Evolutionary conservation across 2,797 vertebrate species (phyloP), one percentile per base, ranked within the genome.

Genomic region (Apogon hyalosoma): DNA sequence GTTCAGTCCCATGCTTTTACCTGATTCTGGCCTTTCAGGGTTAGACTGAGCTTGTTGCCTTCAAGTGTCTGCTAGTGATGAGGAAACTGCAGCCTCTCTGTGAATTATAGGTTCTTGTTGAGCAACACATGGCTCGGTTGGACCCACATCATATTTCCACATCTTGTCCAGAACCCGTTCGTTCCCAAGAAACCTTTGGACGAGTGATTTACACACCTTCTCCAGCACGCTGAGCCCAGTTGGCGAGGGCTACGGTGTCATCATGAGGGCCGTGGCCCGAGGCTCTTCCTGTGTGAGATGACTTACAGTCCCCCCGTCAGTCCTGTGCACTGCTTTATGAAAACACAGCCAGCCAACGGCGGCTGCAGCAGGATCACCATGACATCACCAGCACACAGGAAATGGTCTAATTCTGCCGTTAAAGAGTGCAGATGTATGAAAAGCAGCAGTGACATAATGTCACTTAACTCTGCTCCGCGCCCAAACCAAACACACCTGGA

Each of bases 381-480:
- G 90, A 92, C 87, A 89, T 90, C 86, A 92, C 70, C 63, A 82
- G 24, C 65, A 69, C 62, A 50, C 82, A 88, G 86, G 90, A 91
- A 89, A 80, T 38, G 15, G 49, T 83, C 47, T 73, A 72, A 88
- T 85, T 86, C 79, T 72, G 79, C 57, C 46, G 11, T 63, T 82
- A 67, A 60, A 61, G 55, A 63, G 61, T 16, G 61, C 83, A 84
- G 79, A 75, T 79, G 77, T 72, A 80, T 40, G 53, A 40, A 46
- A 63, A 64, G 73, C 76, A 48, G 76, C 69, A 33, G 60, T 82
- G 85, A 88, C 78, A 78, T 84, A 21, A 85, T 75, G 72, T 53
- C 65, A 77, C 75, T 62, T 48, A 66, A 65, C 62, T 72, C 53
- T 39, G 16, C 2, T 8, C 33, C 55, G 62, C 50, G 28, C 68